Conservation (phyloP, 1,140 invertebrate genomes). For the Cydia amplana region DNA sequence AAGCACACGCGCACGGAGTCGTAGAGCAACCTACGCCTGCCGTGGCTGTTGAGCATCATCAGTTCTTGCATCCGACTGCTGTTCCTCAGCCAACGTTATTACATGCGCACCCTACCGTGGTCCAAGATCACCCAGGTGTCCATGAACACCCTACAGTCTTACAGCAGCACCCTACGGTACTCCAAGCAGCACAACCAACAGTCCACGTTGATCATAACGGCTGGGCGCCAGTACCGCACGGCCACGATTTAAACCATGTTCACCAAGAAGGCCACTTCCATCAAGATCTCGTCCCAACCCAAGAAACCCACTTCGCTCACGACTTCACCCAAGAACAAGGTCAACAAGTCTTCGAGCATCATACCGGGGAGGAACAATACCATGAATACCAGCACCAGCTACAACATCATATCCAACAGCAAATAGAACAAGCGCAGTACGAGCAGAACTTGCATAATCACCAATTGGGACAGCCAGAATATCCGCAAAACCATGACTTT, state of each 20-base stretch:
- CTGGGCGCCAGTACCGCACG: conserved; percentile 64
- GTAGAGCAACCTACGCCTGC: conserved; percentile 49
- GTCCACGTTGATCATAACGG: conserved; percentile 60
- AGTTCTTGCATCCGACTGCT: conserved; percentile 38
- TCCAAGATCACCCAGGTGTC: conserved; percentile 44
- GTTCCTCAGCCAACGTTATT: neutral
- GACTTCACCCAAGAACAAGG: conserved; percentile 66
- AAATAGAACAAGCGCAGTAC: conserved; percentile 68
- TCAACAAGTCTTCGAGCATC: conserved; percentile 65
- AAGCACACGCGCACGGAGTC: conserved; percentile 47
- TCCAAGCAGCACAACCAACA: conserved; percentile 52
- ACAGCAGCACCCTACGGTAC: conserved; percentile 43
- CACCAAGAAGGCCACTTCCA: conserved; percentile 51
- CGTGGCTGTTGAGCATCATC: conserved; percentile 40
- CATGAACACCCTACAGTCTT: conserved; percentile 39
- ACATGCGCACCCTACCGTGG: conserved; percentile 37
- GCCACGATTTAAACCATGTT: conserved; percentile 45
- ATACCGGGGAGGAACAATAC: conserved; percentile 58
- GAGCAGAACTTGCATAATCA: conserved; percentile 61
- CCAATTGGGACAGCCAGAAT: conserved; percentile 48
- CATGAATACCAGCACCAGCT: conserved; percentile 64
- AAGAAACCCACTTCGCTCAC: conserved; percentile 28
- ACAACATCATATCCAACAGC: conserved; percentile 68
- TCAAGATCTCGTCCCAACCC: conserved; percentile 37
- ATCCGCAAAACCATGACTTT: conserved; percentile 49